Evolutionary conservation across 2,888 invertebrate genomes (phyloP), one percentile per base, ranked within the genome.

Genomic region (Drosophila formosana): DNA sequence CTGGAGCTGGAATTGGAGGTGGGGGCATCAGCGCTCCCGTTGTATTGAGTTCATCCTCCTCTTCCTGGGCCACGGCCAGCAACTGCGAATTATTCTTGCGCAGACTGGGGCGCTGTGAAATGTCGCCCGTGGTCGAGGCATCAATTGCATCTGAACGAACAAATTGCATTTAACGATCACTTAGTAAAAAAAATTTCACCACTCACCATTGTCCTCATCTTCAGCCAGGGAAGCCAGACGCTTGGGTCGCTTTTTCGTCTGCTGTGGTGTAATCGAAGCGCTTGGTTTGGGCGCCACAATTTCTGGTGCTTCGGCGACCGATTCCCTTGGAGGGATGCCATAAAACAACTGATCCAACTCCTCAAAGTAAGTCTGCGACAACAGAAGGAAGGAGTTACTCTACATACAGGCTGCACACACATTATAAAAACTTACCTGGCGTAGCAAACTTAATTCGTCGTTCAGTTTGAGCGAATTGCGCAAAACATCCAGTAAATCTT

Each of bases 211-310:
- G 8, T 45, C 58, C 11, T 90, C 89, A 41, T 68, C 62, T 52
- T 91, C 92, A 9, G 51, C 58, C 4, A 92, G 57, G 3, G 82
- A 72, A 11, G 87, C 53, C 3, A 92, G 64, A 0, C 90, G 91
- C 56, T 92, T 92, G 0, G 78, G 49, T 1, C 91, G 90, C 56
- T 92, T 92, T 52, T 91, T 91, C 6, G 75, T 82, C 46, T 91
- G 91, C 52, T 91, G 91, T 6, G 91, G 92, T 1, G 91, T 91
- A 8, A 70, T 47, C 3, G 88, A 71, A n/a, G 41, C 65, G 0
- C 6, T 41, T 9, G 23, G 45, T 7, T 39, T 63, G 3, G 50
- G 41, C 1, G 57, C 53, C 0, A 45, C 53, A 9, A 32, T 39
- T 23, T 74, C 68, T 43, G 53, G 3, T 3, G 58, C 4, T 58